Percentiles rank a stretch among this genome's conserved stretches.
Conservation (phyloP, 2,113 vertebrate species). For the Irena cyanogastra region DNA sequence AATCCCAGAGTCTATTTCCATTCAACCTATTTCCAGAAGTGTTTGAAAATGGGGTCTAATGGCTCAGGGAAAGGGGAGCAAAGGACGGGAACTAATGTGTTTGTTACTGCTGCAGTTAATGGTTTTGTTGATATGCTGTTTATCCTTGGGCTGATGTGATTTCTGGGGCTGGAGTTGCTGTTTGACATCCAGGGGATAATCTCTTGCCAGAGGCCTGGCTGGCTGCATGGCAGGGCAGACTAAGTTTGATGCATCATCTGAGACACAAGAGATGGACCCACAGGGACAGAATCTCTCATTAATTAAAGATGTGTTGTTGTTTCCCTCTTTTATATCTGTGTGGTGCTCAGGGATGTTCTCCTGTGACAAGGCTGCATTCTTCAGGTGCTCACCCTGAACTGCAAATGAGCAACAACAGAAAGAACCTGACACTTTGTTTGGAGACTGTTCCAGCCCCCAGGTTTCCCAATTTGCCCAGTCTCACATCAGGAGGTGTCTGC, state of each 20-base stretch:
- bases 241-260: neutral
- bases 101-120: neutral
- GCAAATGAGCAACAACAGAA: neutral
- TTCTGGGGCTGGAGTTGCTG: neutral
- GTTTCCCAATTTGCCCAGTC: neutral
- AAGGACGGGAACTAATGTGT: neutral
- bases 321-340: neutral
- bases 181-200: neutral
- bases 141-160: neutral
- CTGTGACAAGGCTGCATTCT: neutral
- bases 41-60: neutral
- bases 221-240: neutral
- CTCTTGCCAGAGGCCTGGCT: neutral
- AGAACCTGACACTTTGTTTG: neutral
- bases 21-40: neutral
- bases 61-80: neutral
- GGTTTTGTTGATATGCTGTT: neutral
- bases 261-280: neutral
- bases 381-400: neutral
- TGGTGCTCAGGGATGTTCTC: neutral
- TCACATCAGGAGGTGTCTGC: neutral
- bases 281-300: neutral
- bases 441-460: neutral
- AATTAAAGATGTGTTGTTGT: neutral
- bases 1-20: neutral